phyloP scores from a whole-genome alignment of 1,140 invertebrate genomes.

The Phthorimaea operculella region DNA sequence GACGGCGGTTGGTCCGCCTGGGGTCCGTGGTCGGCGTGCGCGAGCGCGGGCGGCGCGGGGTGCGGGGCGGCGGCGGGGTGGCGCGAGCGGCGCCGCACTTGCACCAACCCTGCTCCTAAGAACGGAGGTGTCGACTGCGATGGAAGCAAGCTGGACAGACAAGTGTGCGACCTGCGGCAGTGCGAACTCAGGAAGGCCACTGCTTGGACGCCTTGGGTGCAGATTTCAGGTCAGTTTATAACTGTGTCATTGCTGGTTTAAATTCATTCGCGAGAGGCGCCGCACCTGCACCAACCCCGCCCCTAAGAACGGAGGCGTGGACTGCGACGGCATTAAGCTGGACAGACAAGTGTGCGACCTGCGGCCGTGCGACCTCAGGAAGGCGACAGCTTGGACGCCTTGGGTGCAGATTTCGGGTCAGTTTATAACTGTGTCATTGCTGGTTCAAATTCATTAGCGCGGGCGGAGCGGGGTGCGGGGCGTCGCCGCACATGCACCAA shows the following conservation, averaged over 20 bases:
- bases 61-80: conserved; percentile 69
- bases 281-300: conserved; percentile 39
- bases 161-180: conserved; percentile 75
- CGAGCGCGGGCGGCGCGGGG: conserved; percentile 31
- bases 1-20: conserved; percentile 82
- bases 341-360: conserved; percentile 78
- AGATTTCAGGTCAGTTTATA: conserved; percentile 42
- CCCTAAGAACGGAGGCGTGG: conserved; percentile 55
- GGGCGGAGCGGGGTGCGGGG: conserved; percentile 64
- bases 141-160: conserved; percentile 74
- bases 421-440: conserved; percentile 5
- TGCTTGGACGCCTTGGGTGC: conserved; percentile 82
- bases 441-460: too few relatives aligned
- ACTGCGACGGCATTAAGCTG: conserved; percentile 74
- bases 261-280: conserved; percentile 33
- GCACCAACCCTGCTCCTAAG: conserved; percentile 38
- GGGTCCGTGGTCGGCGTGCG: conserved; percentile 77
- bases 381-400: conserved; percentile 79
- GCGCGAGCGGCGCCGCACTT: conserved; percentile 33
- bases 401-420: conserved; percentile 72
- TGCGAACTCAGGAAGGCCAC: conserved; percentile 76
- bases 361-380: conserved; percentile 73
- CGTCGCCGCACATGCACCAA: conserved; percentile 36
- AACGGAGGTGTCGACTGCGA: conserved; percentile 69
- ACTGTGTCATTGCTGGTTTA: too few relatives aligned